Evolutionary conservation across 2,113 vertebrate genomes (phyloP).

Genomic region (Tringa solitaria): DNA sequence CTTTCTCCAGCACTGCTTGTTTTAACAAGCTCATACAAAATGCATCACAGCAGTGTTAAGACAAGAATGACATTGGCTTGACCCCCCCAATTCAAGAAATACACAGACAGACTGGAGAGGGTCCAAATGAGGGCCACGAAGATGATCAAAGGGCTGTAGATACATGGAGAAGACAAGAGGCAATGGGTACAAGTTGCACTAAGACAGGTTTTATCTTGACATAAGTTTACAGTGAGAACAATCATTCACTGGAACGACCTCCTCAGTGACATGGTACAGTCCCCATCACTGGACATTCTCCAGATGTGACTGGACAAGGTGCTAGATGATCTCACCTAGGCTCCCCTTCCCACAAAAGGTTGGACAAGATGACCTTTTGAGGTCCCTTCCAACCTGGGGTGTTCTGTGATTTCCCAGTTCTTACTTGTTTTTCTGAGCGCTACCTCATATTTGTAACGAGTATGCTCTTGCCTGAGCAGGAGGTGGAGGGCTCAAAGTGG

Average conservation of each 20-base stretch:
- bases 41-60: not conserved
- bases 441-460: not conserved
- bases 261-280: not conserved
- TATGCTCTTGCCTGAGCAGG: not conserved
- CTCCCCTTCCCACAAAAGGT: not conserved
- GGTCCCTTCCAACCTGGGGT: not conserved
- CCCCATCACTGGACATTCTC: not conserved
- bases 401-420: not conserved
- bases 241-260: not conserved
- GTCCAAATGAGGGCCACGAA: not conserved
- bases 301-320: not conserved
- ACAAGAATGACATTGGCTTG: not conserved
- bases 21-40: slow-evolving; percentile 1
- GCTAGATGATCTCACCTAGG: not conserved
- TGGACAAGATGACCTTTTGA: not conserved
- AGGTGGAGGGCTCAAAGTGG: not conserved
- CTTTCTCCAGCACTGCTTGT: not conserved
- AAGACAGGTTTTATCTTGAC: not conserved
- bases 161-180: not conserved
- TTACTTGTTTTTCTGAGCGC: not conserved
- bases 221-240: not conserved
- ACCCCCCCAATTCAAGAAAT: not conserved
- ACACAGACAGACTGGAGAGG: not conserved
- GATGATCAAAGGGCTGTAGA: not conserved
- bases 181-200: not conserved